Evolutionary conservation across 2,888 invertebrate species (phyloP).

Genomic region (Eurytoma adleriae): DNA sequence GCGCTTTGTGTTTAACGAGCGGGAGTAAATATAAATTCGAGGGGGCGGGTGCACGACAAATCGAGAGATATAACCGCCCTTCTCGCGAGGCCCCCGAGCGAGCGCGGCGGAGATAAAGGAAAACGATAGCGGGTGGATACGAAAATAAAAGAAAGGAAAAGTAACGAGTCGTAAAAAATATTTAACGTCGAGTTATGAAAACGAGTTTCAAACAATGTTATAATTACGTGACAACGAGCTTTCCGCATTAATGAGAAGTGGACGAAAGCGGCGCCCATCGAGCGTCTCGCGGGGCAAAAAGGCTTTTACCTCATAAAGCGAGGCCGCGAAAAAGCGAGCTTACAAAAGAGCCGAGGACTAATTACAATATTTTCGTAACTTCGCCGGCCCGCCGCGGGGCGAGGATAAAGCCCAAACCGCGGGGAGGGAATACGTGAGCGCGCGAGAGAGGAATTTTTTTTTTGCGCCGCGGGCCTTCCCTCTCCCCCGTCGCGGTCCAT

Average conservation of each 20-base stretch:
- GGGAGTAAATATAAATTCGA: slow-evolving; percentile 46
- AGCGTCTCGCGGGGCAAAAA: too few species aligned
- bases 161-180: background rate
- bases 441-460: slow-evolving; percentile 27
- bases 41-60: slow-evolving; percentile 13
- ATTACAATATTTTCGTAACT: slow-evolving; percentile 44
- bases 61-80: background rate
- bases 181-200: slow-evolving; percentile 34
- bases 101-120: background rate
- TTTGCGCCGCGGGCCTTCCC: background rate
- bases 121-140: background rate
- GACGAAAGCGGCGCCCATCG: background rate
- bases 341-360: slow-evolving; percentile 1
- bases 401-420: background rate
- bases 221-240: background rate
- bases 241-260: background rate
- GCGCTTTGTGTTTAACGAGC: slow-evolving; percentile 46
- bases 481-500: slow-evolving; percentile 11
- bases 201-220: slow-evolving; percentile 2
- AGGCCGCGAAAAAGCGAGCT: background rate
- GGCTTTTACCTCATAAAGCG: too few species aligned
- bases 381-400: background rate
- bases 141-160: background rate
- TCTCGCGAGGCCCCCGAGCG: background rate
- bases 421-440: background rate